phyloP scores from a whole-genome alignment of 2,797 vertebrate genomes.

The Cuniculus paca region DNA sequence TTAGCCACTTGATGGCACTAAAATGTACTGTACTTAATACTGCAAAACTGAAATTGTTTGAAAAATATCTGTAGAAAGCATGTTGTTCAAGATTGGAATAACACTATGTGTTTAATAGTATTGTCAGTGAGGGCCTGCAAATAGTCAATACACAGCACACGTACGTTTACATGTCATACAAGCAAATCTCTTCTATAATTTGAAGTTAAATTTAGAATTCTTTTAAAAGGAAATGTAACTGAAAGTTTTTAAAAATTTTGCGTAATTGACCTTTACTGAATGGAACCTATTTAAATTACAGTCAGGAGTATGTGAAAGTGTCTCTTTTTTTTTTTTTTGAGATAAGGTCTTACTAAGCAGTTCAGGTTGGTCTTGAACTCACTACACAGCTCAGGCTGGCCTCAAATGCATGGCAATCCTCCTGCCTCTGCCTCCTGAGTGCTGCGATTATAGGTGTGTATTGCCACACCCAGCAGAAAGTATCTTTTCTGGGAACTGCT shows the following conservation, averaged over 20 bases:
- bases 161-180: neutral
- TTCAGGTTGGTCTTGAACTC: neutral
- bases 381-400: neutral
- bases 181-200: neutral
- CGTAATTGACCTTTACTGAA: neutral
- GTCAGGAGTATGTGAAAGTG: neutral
- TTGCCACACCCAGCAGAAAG: neutral
- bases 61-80: constrained; percentile 14
- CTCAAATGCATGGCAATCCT: neutral
- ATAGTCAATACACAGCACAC: neutral
- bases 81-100: neutral
- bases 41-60: neutral
- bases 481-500: neutral
- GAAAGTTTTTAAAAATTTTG: neutral
- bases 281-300: neutral
- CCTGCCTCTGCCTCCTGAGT: neutral
- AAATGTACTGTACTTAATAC: neutral
- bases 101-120: constrained; percentile 19
- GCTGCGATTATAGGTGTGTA: neutral
- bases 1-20: constrained; percentile 73
- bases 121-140: neutral
- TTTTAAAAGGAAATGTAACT: neutral
- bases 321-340: neutral
- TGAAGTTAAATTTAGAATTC: constrained; percentile 47
- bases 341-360: neutral